Percentiles rank a stretch among this genome's conserved stretches.
These are phyloP conservation scores for Odontamblyopus rebecca DNA, from an alignment of 2,797 vertebrate species.

Conservation along the genomic window DNA sequence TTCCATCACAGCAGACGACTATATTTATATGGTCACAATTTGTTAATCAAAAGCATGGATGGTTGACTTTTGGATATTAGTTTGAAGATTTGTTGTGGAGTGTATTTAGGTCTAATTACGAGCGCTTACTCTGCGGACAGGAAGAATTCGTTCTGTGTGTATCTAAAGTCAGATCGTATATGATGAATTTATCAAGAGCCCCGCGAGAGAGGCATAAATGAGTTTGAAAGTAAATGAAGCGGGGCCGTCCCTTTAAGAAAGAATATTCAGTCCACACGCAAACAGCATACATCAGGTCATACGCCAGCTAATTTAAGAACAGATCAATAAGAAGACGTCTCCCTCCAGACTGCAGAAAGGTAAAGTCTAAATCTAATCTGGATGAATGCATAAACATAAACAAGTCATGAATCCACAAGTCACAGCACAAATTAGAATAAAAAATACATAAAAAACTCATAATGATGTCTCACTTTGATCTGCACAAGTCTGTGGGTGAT, in stretches of 20 bases:
- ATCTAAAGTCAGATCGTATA: constrained; percentile 56
- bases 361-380: constrained; percentile 16
- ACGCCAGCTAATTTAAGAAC: constrained; percentile 22
- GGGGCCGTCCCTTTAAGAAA: constrained; percentile 27
- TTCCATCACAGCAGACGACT: constrained; percentile 69
- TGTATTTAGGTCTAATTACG: constrained; percentile 62
- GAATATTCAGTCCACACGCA: constrained; percentile 27
- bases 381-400: background rate
- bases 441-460: background rate
- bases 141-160: constrained; percentile 38
- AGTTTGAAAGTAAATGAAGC: constrained; percentile 49
- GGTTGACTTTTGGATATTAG: constrained; percentile 65
- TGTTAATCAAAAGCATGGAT: constrained; percentile 71
- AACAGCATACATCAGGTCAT: constrained; percentile 9
- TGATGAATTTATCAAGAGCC: constrained; percentile 59
- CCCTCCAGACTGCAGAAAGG: background rate
- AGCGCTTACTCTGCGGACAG: constrained; percentile 45
- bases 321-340: constrained; percentile 15
- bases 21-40: constrained; percentile 70
- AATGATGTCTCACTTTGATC: constrained; percentile 8
- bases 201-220: constrained; percentile 40
- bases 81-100: constrained; percentile 66
- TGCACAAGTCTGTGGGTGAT: constrained; percentile 51
- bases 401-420: background rate
- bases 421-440: background rate